Evolutionary conservation across 2,888 invertebrate genomes (phyloP), one percentile per base, ranked within the genome.

Genomic region (Drosophila percnosoma): DNA sequence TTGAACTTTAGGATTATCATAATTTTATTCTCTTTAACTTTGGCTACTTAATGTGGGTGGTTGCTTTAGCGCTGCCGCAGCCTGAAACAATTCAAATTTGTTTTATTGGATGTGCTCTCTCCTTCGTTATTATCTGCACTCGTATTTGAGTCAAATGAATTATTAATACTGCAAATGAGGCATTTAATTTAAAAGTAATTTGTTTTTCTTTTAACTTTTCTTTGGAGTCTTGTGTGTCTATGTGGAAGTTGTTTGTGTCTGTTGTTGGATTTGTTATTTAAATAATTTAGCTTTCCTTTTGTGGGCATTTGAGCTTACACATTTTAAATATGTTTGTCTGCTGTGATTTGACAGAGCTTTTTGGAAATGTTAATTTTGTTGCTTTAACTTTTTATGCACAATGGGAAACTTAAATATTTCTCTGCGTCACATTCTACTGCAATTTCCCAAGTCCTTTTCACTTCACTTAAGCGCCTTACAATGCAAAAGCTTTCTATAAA

Each of bases 81-180:
- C 4, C 38, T 27, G 21, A 45, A 54, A 59, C 29, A 51, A 49
- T 66, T 65, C 45, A 61, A 5, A 15, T 11, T 36, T 13, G 0
- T 24, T 42, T 27, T 6, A 27, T 40, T 18, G 1, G 4, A 4
- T 8, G 4, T 31, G 15, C 31, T 27, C 6, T 40, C 15, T 21
- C 29, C 34, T 40, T 49, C 45, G 10, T 13, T 55, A 45, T 38
- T 13, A n/a, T 49, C 34, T 15, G 51, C 45, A 6, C 7, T 31
- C 48, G 51, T 68, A 15, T 48, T 53, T 34, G 45, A 13, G n/a
- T 13, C 33, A 67, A 68, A 73, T 83, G 64, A 83, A 83, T 76
- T 86, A 77, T 73, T 83, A 79, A 86, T 71, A 66, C 64, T 31
- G 66, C 68, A 77, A 82, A 83, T 86, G 66, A 80, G 71, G 70